These are phyloP conservation scores for Drosophila diplacantha DNA, from an alignment of 2,888 invertebrate genomes.

Conservation along the genomic window DNA sequence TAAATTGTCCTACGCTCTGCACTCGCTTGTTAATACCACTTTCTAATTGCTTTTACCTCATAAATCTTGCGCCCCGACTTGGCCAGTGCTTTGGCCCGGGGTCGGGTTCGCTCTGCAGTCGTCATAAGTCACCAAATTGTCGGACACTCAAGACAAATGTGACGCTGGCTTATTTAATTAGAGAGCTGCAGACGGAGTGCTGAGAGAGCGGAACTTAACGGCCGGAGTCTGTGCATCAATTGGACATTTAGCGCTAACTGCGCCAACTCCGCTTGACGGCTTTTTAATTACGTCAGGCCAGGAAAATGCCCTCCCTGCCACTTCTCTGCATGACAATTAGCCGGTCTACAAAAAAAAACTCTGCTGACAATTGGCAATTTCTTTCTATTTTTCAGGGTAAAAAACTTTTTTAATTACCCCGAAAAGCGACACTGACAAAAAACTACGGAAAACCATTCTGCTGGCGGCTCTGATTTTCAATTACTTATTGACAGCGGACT, in stretches of 20 bases:
- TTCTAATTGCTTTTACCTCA: slow-evolving; percentile 71
- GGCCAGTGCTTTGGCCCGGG: slow-evolving; percentile 21
- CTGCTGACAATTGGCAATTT: slow-evolving; percentile 51
- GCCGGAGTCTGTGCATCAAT: slow-evolving; percentile 61
- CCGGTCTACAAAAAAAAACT: slow-evolving; percentile 12
- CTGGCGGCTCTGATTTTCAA: slow-evolving; percentile 55
- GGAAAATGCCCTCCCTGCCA: slow-evolving; percentile 37
- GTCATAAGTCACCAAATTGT: slow-evolving; percentile 69
- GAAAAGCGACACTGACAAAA: slow-evolving; percentile 31
- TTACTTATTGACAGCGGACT: slow-evolving; percentile 61
- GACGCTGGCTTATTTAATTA: slow-evolving; percentile 69
- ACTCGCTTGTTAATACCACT: slow-evolving; percentile 66
- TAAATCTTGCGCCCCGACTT: slow-evolving; percentile 56
- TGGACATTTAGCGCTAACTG: slow-evolving; percentile 59
- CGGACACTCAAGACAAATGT: slow-evolving; percentile 68
- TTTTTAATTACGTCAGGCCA: slow-evolving; percentile 66
- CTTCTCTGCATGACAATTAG: slow-evolving; percentile 38
- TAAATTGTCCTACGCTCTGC: slow-evolving; percentile 55
- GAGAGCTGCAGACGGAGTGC: slow-evolving; percentile 52
- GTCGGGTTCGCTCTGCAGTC: slow-evolving; percentile 53
- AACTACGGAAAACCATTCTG: slow-evolving; percentile 14
- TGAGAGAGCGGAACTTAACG: slow-evolving; percentile 56
- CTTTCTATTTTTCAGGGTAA: slow-evolving; percentile 41
- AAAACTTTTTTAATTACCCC: slow-evolving; percentile 69
- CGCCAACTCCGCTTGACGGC: slow-evolving; percentile 59